These are phyloP conservation scores for Triplophysa yarkandensis DNA, from an alignment of 2,797 vertebrate species.

Conservation along the genomic window DNA sequence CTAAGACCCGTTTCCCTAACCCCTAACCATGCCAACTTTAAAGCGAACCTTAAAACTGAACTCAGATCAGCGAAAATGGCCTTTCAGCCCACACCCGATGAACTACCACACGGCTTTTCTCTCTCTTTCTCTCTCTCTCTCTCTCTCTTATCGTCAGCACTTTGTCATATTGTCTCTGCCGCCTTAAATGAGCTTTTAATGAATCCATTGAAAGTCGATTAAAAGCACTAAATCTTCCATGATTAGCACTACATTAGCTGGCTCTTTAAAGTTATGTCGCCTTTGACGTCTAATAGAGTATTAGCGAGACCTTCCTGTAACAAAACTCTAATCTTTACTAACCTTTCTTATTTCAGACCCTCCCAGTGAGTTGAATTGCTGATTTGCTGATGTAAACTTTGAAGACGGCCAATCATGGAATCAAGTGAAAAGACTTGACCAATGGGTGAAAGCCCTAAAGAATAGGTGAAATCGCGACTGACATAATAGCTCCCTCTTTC, in stretches of 20 bases:
- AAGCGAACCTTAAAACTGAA: slow-evolving; percentile 23
- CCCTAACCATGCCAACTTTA: slow-evolving; percentile 17
- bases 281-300: slow-evolving; percentile 46
- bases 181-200: slow-evolving; percentile 44
- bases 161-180: slow-evolving; percentile 34
- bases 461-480: too few relatives aligned
- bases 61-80: slow-evolving; percentile 17
- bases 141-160: slow-evolving; percentile 4
- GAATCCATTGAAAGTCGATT: slow-evolving; percentile 59
- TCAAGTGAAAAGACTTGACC: slow-evolving; percentile 53
- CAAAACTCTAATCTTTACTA: slow-evolving; percentile 42
- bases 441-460: slow-evolving; percentile 56
- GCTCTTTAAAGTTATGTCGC: slow-evolving; percentile 54
- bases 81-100: not conserved
- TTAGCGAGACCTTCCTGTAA: slow-evolving; percentile 32
- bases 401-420: slow-evolving; percentile 56
- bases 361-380: slow-evolving; percentile 46
- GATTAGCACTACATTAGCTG: slow-evolving; percentile 56
- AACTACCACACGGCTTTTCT: slow-evolving; percentile 8
- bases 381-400: slow-evolving; percentile 46
- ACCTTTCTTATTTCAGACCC: slow-evolving; percentile 37
- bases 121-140: slow-evolving; percentile 12
- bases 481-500: slow-evolving; percentile 54
- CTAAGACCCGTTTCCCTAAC: not conserved
- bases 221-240: slow-evolving; percentile 52